Base-by-base conservation (phyloP, 2,797 vertebrate genomes). In the Micropoecilia bifurca region DNA sequence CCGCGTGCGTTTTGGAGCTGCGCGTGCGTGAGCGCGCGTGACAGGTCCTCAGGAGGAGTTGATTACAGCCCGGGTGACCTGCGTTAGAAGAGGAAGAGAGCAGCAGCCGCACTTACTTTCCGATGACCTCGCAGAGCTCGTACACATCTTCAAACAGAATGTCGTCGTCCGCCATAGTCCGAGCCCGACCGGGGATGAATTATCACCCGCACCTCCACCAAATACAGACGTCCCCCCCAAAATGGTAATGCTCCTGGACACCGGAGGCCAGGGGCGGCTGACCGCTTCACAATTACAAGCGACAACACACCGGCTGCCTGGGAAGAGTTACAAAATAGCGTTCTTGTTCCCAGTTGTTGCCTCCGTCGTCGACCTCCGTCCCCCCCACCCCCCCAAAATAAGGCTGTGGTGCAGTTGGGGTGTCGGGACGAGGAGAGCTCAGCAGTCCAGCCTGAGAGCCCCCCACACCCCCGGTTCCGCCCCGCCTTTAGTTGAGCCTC, bases 121-220 rank as follows among this genome's bases (percentile, higher is more conserved):
- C 98, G 90, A 99, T 99, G 95, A 99, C 98, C 97, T 99, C 98
- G 88, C 98, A 99, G 85, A 99, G 97, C 97, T 99, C 98, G 94
- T 99, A 99, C 85, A 99, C 98, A 95, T 99, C 98, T 95, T 99
- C 98, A 95, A 99, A 99, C 72, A 99, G 96, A 95, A 99, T 97
- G 96, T 99, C 98, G 96, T 99, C 98, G 97, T 99, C 98, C 95
- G 98, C 98, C 98, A 99, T 99, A 95, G 97, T 98, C 88, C 77
- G 36, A 93, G 94, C 80, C 89, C 87, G 87, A 88, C 85, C 80
- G 96, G 94, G 93, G 77, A 30, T 4, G 85, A 89, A 91, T 53
- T 48, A 95, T 83, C 92, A 91, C 80, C 75, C 69, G 36, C 12
- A 55, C 63, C 30, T 16, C 0, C 61, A 33, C 13, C 14, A 61